Evolutionary conservation across 2,113 vertebrate genomes (phyloP).

Genomic region (Xenopus borealis): DNA sequence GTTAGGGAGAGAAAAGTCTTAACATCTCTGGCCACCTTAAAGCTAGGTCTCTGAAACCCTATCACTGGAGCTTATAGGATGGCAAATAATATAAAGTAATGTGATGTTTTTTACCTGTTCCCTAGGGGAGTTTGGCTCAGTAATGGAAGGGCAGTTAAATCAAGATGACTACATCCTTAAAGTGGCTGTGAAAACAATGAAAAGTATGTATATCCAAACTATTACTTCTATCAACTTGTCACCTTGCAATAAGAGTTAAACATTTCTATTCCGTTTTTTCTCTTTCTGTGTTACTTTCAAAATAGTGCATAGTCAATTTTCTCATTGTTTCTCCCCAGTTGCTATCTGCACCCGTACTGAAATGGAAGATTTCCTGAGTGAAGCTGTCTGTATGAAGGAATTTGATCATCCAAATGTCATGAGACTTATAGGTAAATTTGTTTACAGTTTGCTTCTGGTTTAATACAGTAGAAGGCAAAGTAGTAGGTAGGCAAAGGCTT

Average conservation of each 20-base stretch:
- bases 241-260: neutral
- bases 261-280: neutral
- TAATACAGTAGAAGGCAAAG: no score
- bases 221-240: neutral
- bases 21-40: no score
- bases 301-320: no score
- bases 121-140: conserved; percentile 85
- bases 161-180: conserved; percentile 83
- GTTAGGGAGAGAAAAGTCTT: no score
- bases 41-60: no score
- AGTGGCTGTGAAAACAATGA: conserved; percentile 92
- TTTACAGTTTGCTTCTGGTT: neutral
- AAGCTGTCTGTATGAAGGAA: conserved; percentile 91
- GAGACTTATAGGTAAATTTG: conserved; percentile 78
- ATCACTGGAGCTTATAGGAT: no score
- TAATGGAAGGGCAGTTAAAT: conserved; percentile 85
- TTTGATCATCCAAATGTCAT: conserved; percentile 91
- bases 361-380: conserved; percentile 89
- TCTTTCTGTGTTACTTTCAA: neutral
- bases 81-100: no score
- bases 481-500: no score
- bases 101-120: neutral
- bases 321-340: neutral
- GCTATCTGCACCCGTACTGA: conserved; percentile 87
- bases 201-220: conserved; percentile 71